Evolutionary conservation across 2,888 invertebrate species (phyloP).

Genomic region (Aelia acuminata): DNA sequence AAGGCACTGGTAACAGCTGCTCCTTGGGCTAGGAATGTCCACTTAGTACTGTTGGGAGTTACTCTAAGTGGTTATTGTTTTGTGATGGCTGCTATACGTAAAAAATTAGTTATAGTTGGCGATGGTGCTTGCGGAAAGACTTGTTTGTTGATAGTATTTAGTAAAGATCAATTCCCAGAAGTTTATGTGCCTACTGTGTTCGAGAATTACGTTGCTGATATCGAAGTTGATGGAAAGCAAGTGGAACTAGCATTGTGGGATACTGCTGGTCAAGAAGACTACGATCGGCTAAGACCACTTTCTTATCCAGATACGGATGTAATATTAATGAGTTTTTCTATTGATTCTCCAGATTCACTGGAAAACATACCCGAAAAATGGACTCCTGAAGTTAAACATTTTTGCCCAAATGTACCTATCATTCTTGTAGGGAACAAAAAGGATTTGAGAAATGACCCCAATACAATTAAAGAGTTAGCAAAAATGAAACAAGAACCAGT

Average conservation of each 20-base stretch:
- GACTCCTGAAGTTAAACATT: conserved; percentile 99
- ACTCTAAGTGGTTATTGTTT: conserved; percentile 38
- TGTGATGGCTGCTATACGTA: conserved; percentile 73
- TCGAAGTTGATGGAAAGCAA: conserved; percentile 97
- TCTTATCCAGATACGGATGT: conserved; percentile 99
- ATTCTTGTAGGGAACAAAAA: conserved; percentile 99
- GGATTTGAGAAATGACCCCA: conserved; percentile 94
- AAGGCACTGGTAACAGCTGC: conserved; percentile 59
- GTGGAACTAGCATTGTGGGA: conserved; percentile 96
- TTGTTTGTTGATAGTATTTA: conserved; percentile 98
- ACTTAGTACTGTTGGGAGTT: conserved; percentile 62
- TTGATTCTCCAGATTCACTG: conserved; percentile 98
- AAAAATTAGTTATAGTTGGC: conserved; percentile 79
- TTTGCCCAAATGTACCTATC: conserved; percentile 99
- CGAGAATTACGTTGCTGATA: conserved; percentile 99
- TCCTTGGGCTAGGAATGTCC: conserved; percentile 61
- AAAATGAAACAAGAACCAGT: conserved; percentile 99
- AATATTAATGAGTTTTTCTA: conserved; percentile 99
- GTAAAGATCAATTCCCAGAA: conserved; percentile 99
- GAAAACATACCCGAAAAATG: conserved; percentile 99
- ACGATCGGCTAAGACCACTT: conserved; percentile 94
- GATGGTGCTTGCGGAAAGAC: conserved; percentile 99
- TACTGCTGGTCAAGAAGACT: conserved; percentile 98
- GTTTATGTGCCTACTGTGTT: conserved; percentile 99
- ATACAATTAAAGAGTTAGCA: conserved; percentile 92